Evolutionary conservation across 2,113 vertebrate genomes (phyloP).

Genomic region (Cynopterus brachyotis): DNA sequence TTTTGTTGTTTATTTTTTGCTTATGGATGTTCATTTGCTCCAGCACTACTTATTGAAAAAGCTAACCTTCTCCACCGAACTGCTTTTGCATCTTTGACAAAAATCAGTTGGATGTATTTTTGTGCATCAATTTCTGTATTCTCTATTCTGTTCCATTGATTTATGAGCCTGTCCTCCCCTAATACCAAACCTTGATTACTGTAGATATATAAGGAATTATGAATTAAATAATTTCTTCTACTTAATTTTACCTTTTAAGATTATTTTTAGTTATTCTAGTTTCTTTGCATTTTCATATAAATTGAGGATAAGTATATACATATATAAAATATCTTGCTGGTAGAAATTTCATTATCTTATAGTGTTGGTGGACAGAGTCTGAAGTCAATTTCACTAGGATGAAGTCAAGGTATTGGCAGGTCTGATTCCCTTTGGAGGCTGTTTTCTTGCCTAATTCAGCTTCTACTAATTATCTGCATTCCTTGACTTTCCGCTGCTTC

Average conservation of each 20-base stretch:
- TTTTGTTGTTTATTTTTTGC: background rate
- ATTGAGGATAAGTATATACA: background rate
- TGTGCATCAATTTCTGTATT: background rate
- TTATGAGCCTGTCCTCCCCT: background rate
- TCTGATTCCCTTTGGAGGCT: background rate
- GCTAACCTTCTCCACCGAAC: background rate
- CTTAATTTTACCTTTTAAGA: background rate
- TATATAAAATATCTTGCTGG: background rate
- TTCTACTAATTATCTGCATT: background rate
- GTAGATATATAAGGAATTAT: background rate
- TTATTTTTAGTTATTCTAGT: background rate
- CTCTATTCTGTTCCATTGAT: background rate
- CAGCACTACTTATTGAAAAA: background rate
- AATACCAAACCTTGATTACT: background rate
- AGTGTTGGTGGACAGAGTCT: background rate
- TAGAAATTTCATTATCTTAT: background rate
- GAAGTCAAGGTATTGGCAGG: background rate
- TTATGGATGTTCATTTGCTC: background rate
- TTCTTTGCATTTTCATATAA: background rate
- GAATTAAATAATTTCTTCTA: background rate
- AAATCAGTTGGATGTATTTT: background rate
- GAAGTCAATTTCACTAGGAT: background rate
- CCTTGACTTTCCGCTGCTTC: background rate
- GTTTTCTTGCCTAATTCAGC: background rate
- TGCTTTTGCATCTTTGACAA: background rate